These are phyloP conservation scores for Ctenosaura bakeri DNA, from an alignment of 2,797 vertebrate species.

Conservation along the genomic window DNA sequence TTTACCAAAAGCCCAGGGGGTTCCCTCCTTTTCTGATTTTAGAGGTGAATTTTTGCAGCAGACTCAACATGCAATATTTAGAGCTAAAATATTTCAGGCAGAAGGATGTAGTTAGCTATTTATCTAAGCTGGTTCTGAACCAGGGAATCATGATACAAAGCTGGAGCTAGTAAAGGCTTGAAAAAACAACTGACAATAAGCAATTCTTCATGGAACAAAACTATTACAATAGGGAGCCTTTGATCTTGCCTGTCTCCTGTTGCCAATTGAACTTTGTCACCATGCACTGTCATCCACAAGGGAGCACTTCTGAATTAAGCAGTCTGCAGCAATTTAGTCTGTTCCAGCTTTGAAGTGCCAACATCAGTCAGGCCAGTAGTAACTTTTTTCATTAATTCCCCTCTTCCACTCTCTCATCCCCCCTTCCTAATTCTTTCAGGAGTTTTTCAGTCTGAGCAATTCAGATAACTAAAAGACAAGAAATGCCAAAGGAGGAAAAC, in stretches of 20 bases:
- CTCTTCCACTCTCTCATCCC: background rate
- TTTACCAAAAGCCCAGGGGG: slow-evolving; percentile 10
- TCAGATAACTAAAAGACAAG: slow-evolving; percentile 88
- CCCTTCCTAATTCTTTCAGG: slow-evolving; percentile 81
- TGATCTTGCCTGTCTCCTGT: slow-evolving; percentile 93
- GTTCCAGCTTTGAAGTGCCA: slow-evolving; percentile 95
- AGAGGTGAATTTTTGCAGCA: slow-evolving; percentile 26
- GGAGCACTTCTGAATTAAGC: slow-evolving; percentile 96
- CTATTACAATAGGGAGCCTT: slow-evolving; percentile 94
- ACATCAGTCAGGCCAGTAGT: slow-evolving; percentile 85
- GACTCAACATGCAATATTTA: slow-evolving; percentile 45
- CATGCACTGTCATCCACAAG: slow-evolving; percentile 92
- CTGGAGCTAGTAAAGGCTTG: slow-evolving; percentile 90
- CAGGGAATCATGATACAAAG: slow-evolving; percentile 77
- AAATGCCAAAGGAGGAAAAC: slow-evolving; percentile 82
- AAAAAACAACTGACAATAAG: slow-evolving; percentile 92
- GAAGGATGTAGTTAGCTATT: slow-evolving; percentile 75
- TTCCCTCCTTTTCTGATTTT: slow-evolving; percentile 9
- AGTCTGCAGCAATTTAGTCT: slow-evolving; percentile 94
- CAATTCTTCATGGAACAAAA: slow-evolving; percentile 98
- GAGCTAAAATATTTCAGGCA: slow-evolving; percentile 53
- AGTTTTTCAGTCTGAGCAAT: slow-evolving; percentile 85
- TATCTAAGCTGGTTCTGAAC: slow-evolving; percentile 74
- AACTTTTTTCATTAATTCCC: slow-evolving; percentile 86
- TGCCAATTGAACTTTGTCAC: slow-evolving; percentile 98